Evolutionary conservation across 2,113 vertebrate genomes (phyloP).

Genomic region (Phrynocephalus versicolor): DNA sequence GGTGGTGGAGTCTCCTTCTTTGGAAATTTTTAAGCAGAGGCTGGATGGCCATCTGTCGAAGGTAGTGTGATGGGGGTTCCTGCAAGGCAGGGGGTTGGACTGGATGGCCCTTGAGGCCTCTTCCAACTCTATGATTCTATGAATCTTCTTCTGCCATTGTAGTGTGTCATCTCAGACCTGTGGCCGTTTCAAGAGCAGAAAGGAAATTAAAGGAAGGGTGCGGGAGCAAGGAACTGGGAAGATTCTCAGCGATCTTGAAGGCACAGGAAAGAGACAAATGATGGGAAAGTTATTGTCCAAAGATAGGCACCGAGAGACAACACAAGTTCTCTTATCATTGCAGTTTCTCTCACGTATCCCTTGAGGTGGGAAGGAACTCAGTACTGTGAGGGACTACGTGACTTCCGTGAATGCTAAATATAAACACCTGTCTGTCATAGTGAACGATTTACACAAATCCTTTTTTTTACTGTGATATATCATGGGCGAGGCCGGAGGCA

Average conservation of each 20-base stretch:
- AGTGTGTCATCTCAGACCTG: background rate
- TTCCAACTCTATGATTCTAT: too few species aligned
- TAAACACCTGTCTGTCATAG: background rate
- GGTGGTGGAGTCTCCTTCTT: too few species aligned
- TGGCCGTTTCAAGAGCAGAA: slow-evolving; percentile 6
- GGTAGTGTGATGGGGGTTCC: too few species aligned
- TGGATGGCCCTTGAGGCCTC: too few species aligned
- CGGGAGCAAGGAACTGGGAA: background rate
- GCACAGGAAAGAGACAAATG: background rate
- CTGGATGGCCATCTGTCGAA: too few species aligned
- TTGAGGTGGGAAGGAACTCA: background rate
- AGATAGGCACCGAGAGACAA: background rate
- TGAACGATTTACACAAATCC: background rate
- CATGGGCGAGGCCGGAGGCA: background rate
- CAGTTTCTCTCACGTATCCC: background rate
- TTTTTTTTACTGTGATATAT: background rate
- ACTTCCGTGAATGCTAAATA: slow-evolving; percentile 4
- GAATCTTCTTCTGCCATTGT: slow-evolving; percentile 17
- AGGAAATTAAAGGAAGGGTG: slow-evolving; percentile 11
- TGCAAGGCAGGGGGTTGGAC: too few species aligned
- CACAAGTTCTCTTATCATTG: accelerated
- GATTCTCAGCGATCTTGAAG: slow-evolving; percentile 25
- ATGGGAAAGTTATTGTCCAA: background rate
- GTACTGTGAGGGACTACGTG: background rate
- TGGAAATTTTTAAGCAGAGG: too few species aligned